Evolutionary conservation across 2,113 vertebrate species (phyloP).

Genomic region (Leptosomus discolor): DNA sequence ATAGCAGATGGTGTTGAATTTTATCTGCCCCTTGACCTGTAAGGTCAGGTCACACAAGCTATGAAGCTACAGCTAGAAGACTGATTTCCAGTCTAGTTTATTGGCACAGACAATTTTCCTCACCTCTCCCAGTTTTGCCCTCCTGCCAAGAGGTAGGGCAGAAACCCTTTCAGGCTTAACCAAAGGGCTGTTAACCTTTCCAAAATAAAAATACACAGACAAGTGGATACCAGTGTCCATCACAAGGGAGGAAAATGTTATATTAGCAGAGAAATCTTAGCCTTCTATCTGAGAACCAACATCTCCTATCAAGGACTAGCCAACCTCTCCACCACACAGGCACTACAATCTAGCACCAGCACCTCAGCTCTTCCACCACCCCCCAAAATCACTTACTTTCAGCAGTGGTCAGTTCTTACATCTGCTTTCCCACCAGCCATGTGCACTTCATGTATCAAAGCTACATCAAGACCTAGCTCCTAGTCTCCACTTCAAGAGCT

Average conservation of each 20-base stretch:
- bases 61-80: background rate
- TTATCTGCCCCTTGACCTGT: background rate
- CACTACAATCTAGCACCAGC: background rate
- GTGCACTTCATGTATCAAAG: rapidly evolving
- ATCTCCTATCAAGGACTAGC: background rate
- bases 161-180: background rate
- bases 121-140: background rate
- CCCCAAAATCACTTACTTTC: background rate
- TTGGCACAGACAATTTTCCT: background rate
- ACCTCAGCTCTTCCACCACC: background rate
- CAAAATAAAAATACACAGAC: background rate
- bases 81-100: background rate
- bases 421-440: background rate
- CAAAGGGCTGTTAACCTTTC: background rate
- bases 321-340: background rate
- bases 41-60: background rate
- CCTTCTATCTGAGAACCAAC: background rate
- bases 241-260: background rate
- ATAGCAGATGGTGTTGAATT: background rate
- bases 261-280: background rate
- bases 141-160: background rate
- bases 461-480: background rate
- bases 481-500: background rate
- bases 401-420: background rate
- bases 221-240: background rate